Evolutionary conservation across 2,113 vertebrate genomes (phyloP).

Genomic region (Anarrhichthys ocellatus): DNA sequence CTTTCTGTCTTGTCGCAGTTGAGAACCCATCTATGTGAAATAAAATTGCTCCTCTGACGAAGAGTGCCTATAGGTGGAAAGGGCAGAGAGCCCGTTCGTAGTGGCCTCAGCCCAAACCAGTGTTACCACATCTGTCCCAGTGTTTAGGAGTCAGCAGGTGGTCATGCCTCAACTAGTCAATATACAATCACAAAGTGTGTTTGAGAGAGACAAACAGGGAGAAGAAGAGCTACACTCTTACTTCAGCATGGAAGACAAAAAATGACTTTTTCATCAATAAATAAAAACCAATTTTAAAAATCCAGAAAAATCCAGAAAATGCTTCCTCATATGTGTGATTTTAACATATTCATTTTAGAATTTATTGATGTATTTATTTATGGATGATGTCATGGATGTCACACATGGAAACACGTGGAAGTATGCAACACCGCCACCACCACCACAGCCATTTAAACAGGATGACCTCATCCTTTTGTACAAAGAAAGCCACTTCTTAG

Average conservation of each 20-base stretch:
- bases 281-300: background rate
- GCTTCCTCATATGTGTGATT: background rate
- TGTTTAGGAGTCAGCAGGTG: background rate
- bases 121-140: background rate
- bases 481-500: constrained; percentile 37
- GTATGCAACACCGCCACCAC: background rate
- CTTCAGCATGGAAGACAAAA: background rate
- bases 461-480: constrained; percentile 47
- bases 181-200: background rate
- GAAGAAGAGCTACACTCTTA: background rate
- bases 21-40: constrained; percentile 42
- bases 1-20: constrained; percentile 1
- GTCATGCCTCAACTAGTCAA: background rate
- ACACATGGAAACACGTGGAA: background rate
- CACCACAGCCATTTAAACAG: constrained; percentile 33
- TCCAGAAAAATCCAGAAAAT: background rate
- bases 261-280: background rate
- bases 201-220: background rate
- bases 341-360: background rate
- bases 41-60: constrained; percentile 37
- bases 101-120: constrained; percentile 20
- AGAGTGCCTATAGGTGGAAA: constrained; percentile 26
- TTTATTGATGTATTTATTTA: background rate
- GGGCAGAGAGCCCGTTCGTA: constrained; percentile 21
- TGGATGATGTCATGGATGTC: background rate